Percentiles rank a stretch among this genome's conserved stretches.
Conservation (phyloP, 2,888 invertebrate genomes). For the Cyclophora albipunctata region DNA sequence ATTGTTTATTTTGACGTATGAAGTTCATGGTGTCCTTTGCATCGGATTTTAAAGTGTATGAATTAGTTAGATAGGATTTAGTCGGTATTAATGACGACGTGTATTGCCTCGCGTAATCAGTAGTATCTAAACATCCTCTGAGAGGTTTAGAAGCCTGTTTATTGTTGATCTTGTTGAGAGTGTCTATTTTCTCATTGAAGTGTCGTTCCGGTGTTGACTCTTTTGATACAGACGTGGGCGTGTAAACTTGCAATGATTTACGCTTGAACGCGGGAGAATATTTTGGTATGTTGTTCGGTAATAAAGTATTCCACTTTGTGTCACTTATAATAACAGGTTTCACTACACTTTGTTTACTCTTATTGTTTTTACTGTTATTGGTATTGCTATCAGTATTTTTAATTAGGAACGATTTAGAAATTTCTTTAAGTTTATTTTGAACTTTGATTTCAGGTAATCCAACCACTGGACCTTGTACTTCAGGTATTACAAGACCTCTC, state of each 20-base stretch:
- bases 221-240: constrained; percentile 58
- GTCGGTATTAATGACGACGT: constrained; percentile 29
- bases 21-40: constrained; percentile 46
- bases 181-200: constrained; percentile 45
- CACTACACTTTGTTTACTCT: constrained; percentile 38
- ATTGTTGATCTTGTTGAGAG: constrained; percentile 38
- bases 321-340: constrained; percentile 50
- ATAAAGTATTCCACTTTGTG: constrained; percentile 59
- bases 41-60: constrained; percentile 38
- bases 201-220: constrained; percentile 67
- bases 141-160: constrained; percentile 37
- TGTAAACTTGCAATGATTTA: constrained; percentile 81
- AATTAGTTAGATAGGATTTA: constrained; percentile 28
- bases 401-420: constrained; percentile 60
- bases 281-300: constrained; percentile 79
- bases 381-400: constrained; percentile 22
- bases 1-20: constrained; percentile 53
- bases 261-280: constrained; percentile 89
- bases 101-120: constrained; percentile 32
- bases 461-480: constrained; percentile 78
- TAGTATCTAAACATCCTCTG: constrained; percentile 41
- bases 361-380: constrained; percentile 41
- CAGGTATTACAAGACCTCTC: constrained; percentile 91
- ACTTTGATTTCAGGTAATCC: constrained; percentile 91
- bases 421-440: constrained; percentile 62